Evolutionary conservation across 2,888 invertebrate species (phyloP).

Genomic region (Hypomecis atomaria): DNA sequence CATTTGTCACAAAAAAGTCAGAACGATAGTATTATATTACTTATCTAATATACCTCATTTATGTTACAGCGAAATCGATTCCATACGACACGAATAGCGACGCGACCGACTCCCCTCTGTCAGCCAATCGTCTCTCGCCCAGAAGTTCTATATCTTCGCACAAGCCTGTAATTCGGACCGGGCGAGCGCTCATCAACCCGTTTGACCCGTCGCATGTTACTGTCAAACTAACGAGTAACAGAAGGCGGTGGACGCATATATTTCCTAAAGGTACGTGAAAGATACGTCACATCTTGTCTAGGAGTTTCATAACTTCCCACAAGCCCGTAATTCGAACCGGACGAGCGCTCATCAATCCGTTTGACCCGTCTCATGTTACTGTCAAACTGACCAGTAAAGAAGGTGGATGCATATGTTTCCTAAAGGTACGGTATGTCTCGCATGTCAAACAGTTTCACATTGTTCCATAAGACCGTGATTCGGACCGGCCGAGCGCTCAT

Average conservation of each 20-base stretch:
- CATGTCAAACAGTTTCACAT: slow-evolving; percentile 71
- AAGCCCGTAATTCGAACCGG: slow-evolving; percentile 88
- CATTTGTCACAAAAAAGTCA: no score
- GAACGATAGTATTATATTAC: background rate
- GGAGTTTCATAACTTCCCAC: slow-evolving; percentile 70
- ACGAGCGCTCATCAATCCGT: slow-evolving; percentile 97
- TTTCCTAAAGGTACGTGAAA: slow-evolving; percentile 92
- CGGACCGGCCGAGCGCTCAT: slow-evolving; percentile 94
- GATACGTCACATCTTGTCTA: slow-evolving; percentile 61
- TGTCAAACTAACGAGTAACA: slow-evolving; percentile 97
- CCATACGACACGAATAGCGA: slow-evolving; percentile 67
- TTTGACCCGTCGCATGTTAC: slow-evolving; percentile 99
- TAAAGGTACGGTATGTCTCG: slow-evolving; percentile 86
- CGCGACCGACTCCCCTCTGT: slow-evolving; percentile 66
- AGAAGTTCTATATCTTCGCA: slow-evolving; percentile 70
- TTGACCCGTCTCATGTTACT: slow-evolving; percentile 98
- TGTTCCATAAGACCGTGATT: slow-evolving; percentile 82
- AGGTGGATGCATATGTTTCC: slow-evolving; percentile 99
- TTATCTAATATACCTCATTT: background rate
- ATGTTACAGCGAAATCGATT: slow-evolving; percentile 60
- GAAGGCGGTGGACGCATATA: slow-evolving; percentile 98
- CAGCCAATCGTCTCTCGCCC: slow-evolving; percentile 67
- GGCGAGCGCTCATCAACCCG: slow-evolving; percentile 96
- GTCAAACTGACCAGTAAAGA: slow-evolving; percentile 96
- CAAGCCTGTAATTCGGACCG: slow-evolving; percentile 88